Conservation (phyloP, 1,140 invertebrate species). For the Coelopa frigida region DNA sequence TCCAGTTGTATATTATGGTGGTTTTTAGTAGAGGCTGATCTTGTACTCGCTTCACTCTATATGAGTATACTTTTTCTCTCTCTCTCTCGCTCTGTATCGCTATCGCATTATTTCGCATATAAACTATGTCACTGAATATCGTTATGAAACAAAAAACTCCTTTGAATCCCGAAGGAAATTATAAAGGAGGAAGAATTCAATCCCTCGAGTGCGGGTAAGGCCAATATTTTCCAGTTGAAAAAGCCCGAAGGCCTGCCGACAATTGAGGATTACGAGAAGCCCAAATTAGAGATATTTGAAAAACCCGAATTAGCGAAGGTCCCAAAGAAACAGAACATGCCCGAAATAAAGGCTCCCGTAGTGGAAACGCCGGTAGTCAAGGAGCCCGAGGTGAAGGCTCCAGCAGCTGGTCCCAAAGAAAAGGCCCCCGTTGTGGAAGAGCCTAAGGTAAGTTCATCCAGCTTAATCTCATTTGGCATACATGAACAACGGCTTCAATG, state of each 20-base stretch:
- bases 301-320: constrained; percentile 31
- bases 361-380: neutral
- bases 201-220: constrained; percentile 21
- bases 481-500: too few relatives aligned
- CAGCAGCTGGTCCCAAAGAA: constrained; percentile 15
- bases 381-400: neutral
- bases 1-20: too few relatives aligned
- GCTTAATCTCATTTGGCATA: too few relatives aligned
- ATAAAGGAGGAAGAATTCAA: constrained; percentile 21
- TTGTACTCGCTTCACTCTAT: too few relatives aligned
- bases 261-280: constrained; percentile 45
- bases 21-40: too few relatives aligned
- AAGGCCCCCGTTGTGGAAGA: too few relatives aligned
- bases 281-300: constrained; percentile 48
- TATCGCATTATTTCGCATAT: too few relatives aligned
- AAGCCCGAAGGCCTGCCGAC: constrained; percentile 28
- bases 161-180: too few relatives aligned
- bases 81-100: constrained; percentile 8
- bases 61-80: too few relatives aligned
- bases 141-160: too few relatives aligned
- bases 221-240: constrained; percentile 25
- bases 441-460: constrained; percentile 22
- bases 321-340: constrained; percentile 13
- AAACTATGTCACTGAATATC: too few relatives aligned
- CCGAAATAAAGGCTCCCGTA: constrained; percentile 17